These are phyloP conservation scores for Diloba caeruleocephala DNA, from an alignment of 2,888 invertebrate genomes.

Conservation along the genomic window DNA sequence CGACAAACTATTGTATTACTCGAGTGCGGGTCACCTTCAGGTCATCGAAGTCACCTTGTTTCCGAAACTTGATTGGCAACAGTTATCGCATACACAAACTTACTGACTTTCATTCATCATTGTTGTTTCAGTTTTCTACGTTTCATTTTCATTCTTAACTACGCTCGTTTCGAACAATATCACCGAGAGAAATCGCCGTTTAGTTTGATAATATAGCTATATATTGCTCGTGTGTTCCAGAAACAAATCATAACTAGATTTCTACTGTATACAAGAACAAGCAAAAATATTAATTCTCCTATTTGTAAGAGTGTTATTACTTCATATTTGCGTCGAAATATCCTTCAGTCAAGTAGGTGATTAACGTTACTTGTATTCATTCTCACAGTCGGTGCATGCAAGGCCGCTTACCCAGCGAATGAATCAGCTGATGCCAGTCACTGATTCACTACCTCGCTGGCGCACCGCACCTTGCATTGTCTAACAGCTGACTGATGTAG, in stretches of 20 bases:
- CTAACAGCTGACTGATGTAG: slow-evolving; percentile 70
- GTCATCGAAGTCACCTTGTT: slow-evolving; percentile 85
- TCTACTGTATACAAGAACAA: slow-evolving; percentile 14
- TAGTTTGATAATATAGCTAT: slow-evolving; percentile 22
- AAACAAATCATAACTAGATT: slow-evolving; percentile 35
- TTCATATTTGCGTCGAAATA: slow-evolving; percentile 60
- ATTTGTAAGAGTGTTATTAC: slow-evolving; percentile 46
- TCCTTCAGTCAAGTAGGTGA: slow-evolving; percentile 65
- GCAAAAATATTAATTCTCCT: slow-evolving; percentile 39
- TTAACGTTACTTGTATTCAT: slow-evolving; percentile 70
- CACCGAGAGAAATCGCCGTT: slow-evolving; percentile 46
- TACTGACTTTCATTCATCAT: slow-evolving; percentile 76
- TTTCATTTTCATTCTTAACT: slow-evolving; percentile 48
- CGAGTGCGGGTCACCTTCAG: slow-evolving; percentile 81
- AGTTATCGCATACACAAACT: slow-evolving; percentile 74
- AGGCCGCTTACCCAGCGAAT: slow-evolving; percentile 73
- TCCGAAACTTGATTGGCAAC: slow-evolving; percentile 83
- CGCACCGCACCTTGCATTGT: slow-evolving; percentile 69
- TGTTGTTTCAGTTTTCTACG: slow-evolving; percentile 60
- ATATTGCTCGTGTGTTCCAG: slow-evolving; percentile 25
- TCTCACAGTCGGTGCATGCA: slow-evolving; percentile 76
- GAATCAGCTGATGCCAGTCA: slow-evolving; percentile 81
- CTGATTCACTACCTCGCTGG: slow-evolving; percentile 70
- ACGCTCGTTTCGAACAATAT: slow-evolving; percentile 35
- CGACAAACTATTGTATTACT: slow-evolving; percentile 75